A percentile compares a stretch with the other conserved stretches of the same genome.
phyloP scores from a whole-genome alignment of 2,797 vertebrate species.

The Megalops cyprinoides region DNA sequence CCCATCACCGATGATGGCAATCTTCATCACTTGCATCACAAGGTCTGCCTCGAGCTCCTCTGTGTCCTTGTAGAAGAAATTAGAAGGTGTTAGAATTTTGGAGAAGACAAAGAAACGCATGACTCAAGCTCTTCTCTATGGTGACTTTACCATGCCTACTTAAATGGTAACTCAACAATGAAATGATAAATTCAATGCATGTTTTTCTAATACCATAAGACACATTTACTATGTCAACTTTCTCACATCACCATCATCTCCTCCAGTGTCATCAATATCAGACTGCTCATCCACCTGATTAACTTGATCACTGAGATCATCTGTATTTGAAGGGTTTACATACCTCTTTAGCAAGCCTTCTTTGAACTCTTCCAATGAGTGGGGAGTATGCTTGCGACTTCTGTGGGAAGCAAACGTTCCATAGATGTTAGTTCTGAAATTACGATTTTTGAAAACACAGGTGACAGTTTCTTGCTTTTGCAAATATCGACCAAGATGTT shows the following conservation, averaged over 20 bases:
- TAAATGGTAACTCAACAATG: too few species aligned
- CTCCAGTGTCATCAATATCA: too few species aligned
- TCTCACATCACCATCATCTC: conserved; percentile 4
- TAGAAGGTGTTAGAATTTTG: too few species aligned
- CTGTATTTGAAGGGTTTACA: neutral
- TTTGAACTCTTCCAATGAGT: neutral
- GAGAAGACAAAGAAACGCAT: too few species aligned
- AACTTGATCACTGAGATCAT: neutral
- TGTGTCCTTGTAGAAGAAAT: too few species aligned
- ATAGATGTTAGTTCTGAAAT: conserved; percentile 5
- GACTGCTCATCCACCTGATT: neutral
- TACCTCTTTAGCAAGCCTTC: neutral
- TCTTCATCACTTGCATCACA: too few species aligned
- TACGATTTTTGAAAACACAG: neutral
- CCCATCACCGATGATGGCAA: too few species aligned
- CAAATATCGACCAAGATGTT: neutral
- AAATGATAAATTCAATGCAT: too few species aligned
- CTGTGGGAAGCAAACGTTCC: conserved; percentile 1
- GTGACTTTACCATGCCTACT: too few species aligned
- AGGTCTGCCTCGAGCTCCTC: too few species aligned
- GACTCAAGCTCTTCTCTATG: too few species aligned
- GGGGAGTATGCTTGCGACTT: neutral
- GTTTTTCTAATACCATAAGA: too few species aligned
- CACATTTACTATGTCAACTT: neutral
- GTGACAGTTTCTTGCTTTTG: conserved; percentile 1